Percentiles rank a stretch among this genome's conserved stretches.
Conservation (phyloP, 2,888 invertebrate genomes). For the Prenolepis imparis region DNA sequence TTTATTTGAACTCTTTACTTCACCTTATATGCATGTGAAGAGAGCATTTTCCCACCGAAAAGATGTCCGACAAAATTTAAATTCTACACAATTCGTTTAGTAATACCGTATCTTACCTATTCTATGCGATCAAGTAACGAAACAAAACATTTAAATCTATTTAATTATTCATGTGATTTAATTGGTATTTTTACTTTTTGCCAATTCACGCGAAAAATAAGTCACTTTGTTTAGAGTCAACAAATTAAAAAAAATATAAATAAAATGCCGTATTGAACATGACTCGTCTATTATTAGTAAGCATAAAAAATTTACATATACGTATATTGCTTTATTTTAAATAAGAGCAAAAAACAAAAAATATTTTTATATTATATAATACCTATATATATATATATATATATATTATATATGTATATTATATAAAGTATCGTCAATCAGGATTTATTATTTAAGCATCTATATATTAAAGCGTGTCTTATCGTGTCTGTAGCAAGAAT, state of each 20-base stretch:
- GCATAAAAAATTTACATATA: neutral
- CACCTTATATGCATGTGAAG: neutral
- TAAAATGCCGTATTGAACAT: neutral
- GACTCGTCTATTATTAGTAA: neutral
- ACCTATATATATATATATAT: too few relatives aligned
- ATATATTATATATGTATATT: too few relatives aligned
- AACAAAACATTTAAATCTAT: neutral
- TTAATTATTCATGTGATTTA: neutral
- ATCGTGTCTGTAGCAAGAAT: neutral
- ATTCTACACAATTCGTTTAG: neutral
- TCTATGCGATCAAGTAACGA: neutral
- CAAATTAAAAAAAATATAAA: neutral
- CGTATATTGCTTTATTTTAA: neutral
- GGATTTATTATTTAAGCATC: slow-evolving; percentile 17
- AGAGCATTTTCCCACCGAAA: neutral
- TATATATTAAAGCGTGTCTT: slow-evolving; percentile 3
- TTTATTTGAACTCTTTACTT: neutral
- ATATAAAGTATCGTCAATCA: neutral
- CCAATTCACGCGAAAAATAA: too few relatives aligned
- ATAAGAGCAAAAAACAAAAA: neutral
- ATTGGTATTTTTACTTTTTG: neutral
- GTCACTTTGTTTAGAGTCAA: too few relatives aligned
- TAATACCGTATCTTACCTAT: neutral
- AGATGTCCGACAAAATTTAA: neutral
- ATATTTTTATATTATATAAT: too few relatives aligned